Evolutionary conservation across 2,888 invertebrate genomes (phyloP), one percentile per base, ranked within the genome.

Genomic region (Aphidius colemani): DNA sequence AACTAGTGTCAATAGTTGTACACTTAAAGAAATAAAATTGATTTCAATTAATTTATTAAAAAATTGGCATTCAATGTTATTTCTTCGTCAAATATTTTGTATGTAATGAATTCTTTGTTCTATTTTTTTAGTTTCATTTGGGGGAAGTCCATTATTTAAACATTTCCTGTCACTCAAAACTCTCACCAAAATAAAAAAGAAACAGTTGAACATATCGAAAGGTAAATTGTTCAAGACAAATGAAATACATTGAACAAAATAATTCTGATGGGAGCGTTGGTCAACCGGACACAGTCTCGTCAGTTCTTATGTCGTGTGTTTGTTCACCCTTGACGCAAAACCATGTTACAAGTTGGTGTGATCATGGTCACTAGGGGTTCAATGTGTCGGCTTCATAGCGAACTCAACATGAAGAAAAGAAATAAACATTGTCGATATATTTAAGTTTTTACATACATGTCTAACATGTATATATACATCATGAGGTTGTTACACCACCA

Each of bases 311-410:
- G 75, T 74, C 72, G 76, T 53, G 66, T 75, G 76, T 69, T 77
- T 77, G 74, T 75, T 80, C 77, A 77, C 74, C 78, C 80, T 72
- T 77, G 75, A 77, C 78, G 75, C 67, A 66, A 71, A 72, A 70
- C 72, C 72, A 69, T 72, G 69, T 73, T 64, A 66, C 70, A 68
- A 68, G 69, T 48, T 53, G 69, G 67, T 68, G 64, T 51, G 63
- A 67, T 66, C 64, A 57, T 69, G 69, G 68, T 65, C 66, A 69
- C 68, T 56, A 50, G 48, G 46, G 57, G 45, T 40, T 57, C 2
- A 57, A 57, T 39, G 46, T 57, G 40, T 30, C 39, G 46, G 57
- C 30, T 18, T 2, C 2, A 18, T 18, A 18, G 13, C 13, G 2
- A 18, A 18, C 13, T 2, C 1, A 46, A 57, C 45, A 57, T 57